Evolutionary conservation across 2,888 invertebrate genomes (phyloP).

Genomic region (Seladonia tumulorum): DNA sequence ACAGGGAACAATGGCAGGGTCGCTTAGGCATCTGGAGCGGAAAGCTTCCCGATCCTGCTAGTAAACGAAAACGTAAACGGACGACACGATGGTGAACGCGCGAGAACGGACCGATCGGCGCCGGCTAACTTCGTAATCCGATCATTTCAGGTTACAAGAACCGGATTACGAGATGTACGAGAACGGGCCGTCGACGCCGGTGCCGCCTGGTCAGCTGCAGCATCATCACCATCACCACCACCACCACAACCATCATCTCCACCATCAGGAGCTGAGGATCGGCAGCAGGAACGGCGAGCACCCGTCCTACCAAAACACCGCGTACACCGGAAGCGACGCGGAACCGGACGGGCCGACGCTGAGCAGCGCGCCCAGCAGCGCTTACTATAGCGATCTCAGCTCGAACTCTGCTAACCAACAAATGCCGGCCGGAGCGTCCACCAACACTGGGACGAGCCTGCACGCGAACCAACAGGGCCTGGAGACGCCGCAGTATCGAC

Average conservation of each 20-base stretch:
- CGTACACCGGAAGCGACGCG: conserved; percentile 86
- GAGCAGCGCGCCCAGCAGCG: conserved; percentile 88
- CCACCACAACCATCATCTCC: conserved; percentile 76
- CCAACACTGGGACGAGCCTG: conserved; percentile 61
- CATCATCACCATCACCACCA: conserved; percentile 75
- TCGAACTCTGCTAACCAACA: conserved; percentile 82
- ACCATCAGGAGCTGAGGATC: conserved; percentile 73
- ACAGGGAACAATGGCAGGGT: background rate
- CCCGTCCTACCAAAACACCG: conserved; percentile 90
- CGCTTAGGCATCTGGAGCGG: background rate
- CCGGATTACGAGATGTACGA: conserved; percentile 84
- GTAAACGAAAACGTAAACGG: background rate
- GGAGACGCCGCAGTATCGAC: conserved; percentile 78
- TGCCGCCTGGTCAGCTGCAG: conserved; percentile 74
- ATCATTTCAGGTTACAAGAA: conserved; percentile 80
- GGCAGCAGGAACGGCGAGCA: conserved; percentile 75
- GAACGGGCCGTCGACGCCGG: conserved; percentile 80
- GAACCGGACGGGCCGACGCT: conserved; percentile 86
- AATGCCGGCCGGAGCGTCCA: conserved; percentile 62
- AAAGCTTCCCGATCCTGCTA: background rate
- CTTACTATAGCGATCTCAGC: conserved; percentile 89
- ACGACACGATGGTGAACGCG: background rate
- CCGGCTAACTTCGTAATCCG: conserved; percentile 21
- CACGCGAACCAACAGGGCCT: conserved; percentile 71
- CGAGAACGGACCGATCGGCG: conserved; percentile 9